Base-by-base conservation (phyloP, 2,888 invertebrate species). In the Idaea dimidiata region DNA sequence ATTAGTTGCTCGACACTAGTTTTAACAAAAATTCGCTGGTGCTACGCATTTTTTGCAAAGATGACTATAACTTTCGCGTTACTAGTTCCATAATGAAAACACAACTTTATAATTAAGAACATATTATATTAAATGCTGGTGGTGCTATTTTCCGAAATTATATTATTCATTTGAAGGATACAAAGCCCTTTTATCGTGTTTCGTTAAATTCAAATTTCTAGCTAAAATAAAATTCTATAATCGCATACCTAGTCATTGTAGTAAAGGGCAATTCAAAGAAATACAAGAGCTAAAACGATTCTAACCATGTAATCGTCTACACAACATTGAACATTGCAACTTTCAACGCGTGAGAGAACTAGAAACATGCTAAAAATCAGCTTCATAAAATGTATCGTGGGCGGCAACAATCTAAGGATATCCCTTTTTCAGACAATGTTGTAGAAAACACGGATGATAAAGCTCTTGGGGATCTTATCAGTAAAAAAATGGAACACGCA, bases 381-480 rank as follows among this genome's bases (percentile, higher is more conserved):
- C 72, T 72, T 70, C 74, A 77, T 78, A 78, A 75, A 77, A 78
- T 78, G 72, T 72, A 72, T 64, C 74, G 86, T 87, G 82, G 86
- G 86, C 74, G 80, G 69, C 74, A 74, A 83, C 81, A 78, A 72
- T 76, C 74, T 77, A 77, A 24, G 24, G 24, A 80, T 80, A 78
- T n/a, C 14, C 56, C 79, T 75, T 76, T 73, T 78, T 75, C 77
- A 72, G 68, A 72, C 71, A 70, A 71, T 75, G 73, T 56, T 56
- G 56, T 18, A 17, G 18, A 17, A 18, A 56, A 56, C 56, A 56
- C 56, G 18, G 43, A 8, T 75, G 73, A 78, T 78, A 79, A 76
- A 74, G 78, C 10, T 14, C 43, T 43, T 14, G 72, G 74, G 77
- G 64, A 71, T 75, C 75, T 80, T 81, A 82, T 80, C 80, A 74